phyloP scores from a whole-genome alignment of 2,888 invertebrate species.

The Hetaerina titia region DNA sequence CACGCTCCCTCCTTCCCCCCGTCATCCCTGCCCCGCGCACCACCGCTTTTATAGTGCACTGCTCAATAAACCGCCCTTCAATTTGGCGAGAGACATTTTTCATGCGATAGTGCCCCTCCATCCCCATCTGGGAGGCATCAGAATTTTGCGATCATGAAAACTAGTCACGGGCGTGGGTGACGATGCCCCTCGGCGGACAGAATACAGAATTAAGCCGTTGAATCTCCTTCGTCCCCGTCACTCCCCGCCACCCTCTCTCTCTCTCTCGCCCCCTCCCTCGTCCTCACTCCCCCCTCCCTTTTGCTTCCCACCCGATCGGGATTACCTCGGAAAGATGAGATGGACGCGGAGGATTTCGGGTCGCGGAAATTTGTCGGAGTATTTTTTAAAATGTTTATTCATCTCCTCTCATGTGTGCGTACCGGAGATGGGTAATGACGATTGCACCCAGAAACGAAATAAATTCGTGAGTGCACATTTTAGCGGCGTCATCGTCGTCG shows the following conservation, averaged over 20 bases:
- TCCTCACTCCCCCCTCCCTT: no score
- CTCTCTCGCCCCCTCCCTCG: background rate
- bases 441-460: no score
- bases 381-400: no score
- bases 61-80: background rate
- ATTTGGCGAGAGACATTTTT: background rate
- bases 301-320: background rate
- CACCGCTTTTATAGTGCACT: constrained; percentile 15
- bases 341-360: no score
- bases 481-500: no score
- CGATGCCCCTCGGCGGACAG: background rate
- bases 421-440: no score
- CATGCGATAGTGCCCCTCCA: constrained; percentile 14
- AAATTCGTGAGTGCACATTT: no score
- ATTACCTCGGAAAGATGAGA: background rate
- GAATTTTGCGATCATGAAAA: constrained; percentile 45
- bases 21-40: background rate
- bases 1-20: background rate
- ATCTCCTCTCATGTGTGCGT: no score
- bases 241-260: background rate
- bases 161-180: constrained; percentile 28
- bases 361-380: no score
- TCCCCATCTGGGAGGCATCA: constrained; percentile 3
- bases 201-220: constrained; percentile 58
- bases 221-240: background rate